phyloP scores from a whole-genome alignment of 2,888 invertebrate genomes.

The Drosophila mulleri region DNA sequence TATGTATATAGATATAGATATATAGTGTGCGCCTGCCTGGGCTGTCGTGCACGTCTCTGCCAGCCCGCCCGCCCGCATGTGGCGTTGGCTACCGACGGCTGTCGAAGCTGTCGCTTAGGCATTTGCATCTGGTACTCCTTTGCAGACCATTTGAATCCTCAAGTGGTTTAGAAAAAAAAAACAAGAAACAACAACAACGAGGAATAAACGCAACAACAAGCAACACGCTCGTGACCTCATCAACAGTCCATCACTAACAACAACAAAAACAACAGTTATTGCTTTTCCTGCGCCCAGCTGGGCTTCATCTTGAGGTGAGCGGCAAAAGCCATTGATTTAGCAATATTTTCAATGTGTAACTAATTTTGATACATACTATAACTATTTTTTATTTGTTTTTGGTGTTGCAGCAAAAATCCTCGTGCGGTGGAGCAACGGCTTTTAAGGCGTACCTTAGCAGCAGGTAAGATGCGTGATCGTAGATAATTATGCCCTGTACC shows the following conservation, averaged over 20 bases:
- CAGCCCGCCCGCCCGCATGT: conserved; percentile 60
- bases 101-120: conserved; percentile 41
- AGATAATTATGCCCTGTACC: background rate
- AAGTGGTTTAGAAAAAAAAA: conserved; percentile 46
- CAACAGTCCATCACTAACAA: conserved; percentile 32
- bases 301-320: conserved; percentile 10
- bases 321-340: background rate
- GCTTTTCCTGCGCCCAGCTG: conserved; percentile 12
- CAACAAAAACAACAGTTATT: conserved; percentile 13
- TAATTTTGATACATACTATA: background rate
- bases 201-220: background rate
- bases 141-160: conserved; percentile 47
- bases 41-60: conserved; percentile 18
- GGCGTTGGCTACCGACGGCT: conserved; percentile 59
- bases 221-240: conserved; percentile 65
- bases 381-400: background rate
- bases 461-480: conserved; percentile 36
- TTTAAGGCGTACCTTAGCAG: conserved; percentile 25
- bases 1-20: background rate
- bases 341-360: background rate
- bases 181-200: background rate
- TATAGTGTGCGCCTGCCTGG: conserved; percentile 9
- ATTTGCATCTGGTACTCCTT: conserved; percentile 23
- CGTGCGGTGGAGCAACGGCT: conserved; percentile 1
- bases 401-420: conserved; percentile 13